phyloP scores from a whole-genome alignment of 2,888 invertebrate genomes.

The Physocephala rufipes region DNA sequence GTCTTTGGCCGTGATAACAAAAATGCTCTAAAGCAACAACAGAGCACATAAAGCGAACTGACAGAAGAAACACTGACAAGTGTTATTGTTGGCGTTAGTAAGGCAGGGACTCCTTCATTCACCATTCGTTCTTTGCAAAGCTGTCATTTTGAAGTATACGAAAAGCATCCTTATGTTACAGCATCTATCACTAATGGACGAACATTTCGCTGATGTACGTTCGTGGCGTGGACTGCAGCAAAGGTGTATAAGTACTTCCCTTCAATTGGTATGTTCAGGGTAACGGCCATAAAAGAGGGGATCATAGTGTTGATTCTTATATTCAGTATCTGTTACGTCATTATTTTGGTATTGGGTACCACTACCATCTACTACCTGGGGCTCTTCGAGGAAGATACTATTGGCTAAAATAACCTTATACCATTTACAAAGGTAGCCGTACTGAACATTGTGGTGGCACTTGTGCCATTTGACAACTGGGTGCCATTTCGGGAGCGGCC shows the following conservation, averaged over 20 bases:
- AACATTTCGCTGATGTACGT: constrained; percentile 39
- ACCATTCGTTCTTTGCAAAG: constrained; percentile 32
- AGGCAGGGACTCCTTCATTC: neutral
- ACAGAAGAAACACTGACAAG: constrained; percentile 52
- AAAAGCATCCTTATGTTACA: constrained; percentile 52
- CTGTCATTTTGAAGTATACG: constrained; percentile 49
- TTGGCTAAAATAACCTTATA: constrained; percentile 70
- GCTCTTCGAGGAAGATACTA: constrained; percentile 54
- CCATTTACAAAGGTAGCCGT: constrained; percentile 83
- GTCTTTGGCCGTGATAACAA: constrained; percentile 37
- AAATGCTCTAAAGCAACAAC: constrained; percentile 48
- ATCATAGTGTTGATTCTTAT: constrained; percentile 53
- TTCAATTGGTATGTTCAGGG: constrained; percentile 55
- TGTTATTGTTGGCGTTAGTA: constrained; percentile 57
- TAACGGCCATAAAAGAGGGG: constrained; percentile 51
- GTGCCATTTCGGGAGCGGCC: constrained; percentile 71
- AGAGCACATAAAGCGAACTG: no score
- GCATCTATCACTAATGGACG: constrained; percentile 17
- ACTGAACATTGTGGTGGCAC: constrained; percentile 80
- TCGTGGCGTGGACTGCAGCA: constrained; percentile 43
- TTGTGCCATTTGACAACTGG: constrained; percentile 85
- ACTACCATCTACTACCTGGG: constrained; percentile 48
- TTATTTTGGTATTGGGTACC: no score
- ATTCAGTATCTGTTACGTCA: constrained; percentile 45
- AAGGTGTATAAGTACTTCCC: constrained; percentile 48